A percentile compares a stretch with the other conserved stretches of the same genome.
These are phyloP conservation scores for Linnaemya vulpina DNA, from an alignment of 2,888 invertebrate genomes.

Conservation along the genomic window DNA sequence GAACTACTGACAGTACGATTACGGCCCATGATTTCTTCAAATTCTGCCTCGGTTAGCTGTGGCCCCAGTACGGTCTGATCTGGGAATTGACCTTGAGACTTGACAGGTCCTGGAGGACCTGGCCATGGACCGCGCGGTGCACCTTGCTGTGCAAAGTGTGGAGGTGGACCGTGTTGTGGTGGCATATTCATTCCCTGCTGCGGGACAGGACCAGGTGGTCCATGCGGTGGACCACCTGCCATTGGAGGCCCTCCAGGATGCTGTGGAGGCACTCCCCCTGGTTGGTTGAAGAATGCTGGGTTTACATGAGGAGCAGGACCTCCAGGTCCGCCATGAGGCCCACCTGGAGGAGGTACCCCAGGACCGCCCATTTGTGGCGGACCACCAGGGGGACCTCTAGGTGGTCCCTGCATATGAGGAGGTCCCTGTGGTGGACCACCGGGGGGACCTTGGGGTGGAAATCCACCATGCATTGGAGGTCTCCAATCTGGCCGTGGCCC, in stretches of 20 bases:
- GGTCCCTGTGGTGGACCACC: conserved; percentile 86
- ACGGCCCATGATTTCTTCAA: conserved; percentile 98
- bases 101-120: conserved; percentile 82
- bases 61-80: conserved; percentile 84
- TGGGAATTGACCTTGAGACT: conserved; percentile 81
- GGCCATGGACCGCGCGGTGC: conserved; percentile 89
- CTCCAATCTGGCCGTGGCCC: conserved; percentile 90
- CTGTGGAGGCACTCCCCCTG: conserved; percentile 82
- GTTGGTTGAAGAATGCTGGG: conserved; percentile 97
- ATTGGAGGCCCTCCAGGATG: conserved; percentile 85
- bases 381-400: conserved; percentile 85
- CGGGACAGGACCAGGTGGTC: conserved; percentile 83
- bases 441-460: conserved; percentile 85
- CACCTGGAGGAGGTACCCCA: conserved; percentile 83
- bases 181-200: conserved; percentile 82
- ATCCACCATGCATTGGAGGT: conserved; percentile 89
- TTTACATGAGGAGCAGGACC: conserved; percentile 97
- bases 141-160: conserved; percentile 87
- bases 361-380: conserved; percentile 84
- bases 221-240: conserved; percentile 84
- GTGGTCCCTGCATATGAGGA: conserved; percentile 88
- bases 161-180: conserved; percentile 87
- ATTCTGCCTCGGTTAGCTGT: conserved; percentile 94
- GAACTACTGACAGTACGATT: conserved; percentile 99
- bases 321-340: conserved; percentile 84